A percentile compares a stretch with the other conserved stretches of the same genome.
These are phyloP conservation scores for Eufriesea mexicana DNA, from an alignment of 1,140 invertebrate species.

Conservation along the genomic window DNA sequence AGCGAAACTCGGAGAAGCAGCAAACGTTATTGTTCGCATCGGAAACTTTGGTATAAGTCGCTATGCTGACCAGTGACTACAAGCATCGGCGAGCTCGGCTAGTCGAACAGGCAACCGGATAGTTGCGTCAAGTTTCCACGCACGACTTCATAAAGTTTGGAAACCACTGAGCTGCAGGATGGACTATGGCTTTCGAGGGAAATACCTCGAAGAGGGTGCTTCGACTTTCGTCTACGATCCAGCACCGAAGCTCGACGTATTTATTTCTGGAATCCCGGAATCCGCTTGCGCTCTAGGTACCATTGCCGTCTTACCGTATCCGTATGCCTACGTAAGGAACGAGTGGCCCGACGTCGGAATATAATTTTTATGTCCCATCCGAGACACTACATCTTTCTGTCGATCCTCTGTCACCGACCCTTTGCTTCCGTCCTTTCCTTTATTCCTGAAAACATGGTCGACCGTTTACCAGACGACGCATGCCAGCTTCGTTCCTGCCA, in stretches of 20 bases:
- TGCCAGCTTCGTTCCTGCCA: neutral
- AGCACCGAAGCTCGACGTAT: neutral
- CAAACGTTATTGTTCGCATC: no score
- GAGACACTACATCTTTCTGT: constrained; percentile 5
- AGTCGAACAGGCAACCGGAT: neutral
- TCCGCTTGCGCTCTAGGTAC: neutral
- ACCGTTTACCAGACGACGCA: constrained; percentile 18
- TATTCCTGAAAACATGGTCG: constrained; percentile 22
- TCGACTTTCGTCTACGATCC: neutral
- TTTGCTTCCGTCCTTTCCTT: constrained; percentile 17
- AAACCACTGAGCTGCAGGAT: constrained; percentile 6
- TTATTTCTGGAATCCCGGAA: constrained; percentile 34
- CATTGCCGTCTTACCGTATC: neutral
- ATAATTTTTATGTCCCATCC: constrained; percentile 36
- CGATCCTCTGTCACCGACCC: constrained; percentile 18
- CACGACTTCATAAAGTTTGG: constrained; percentile 22
- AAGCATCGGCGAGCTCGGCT: neutral
- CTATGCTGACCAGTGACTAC: no score
- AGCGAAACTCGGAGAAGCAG: no score
- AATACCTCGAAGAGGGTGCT: constrained; percentile 5
- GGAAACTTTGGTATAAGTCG: no score
- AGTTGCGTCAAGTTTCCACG: constrained; percentile 37
- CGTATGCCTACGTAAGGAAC: neutral
- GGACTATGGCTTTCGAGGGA: neutral
- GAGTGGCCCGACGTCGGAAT: neutral